Base-by-base conservation (phyloP, 2,888 invertebrate genomes). In the Parasteatoda lunata region DNA sequence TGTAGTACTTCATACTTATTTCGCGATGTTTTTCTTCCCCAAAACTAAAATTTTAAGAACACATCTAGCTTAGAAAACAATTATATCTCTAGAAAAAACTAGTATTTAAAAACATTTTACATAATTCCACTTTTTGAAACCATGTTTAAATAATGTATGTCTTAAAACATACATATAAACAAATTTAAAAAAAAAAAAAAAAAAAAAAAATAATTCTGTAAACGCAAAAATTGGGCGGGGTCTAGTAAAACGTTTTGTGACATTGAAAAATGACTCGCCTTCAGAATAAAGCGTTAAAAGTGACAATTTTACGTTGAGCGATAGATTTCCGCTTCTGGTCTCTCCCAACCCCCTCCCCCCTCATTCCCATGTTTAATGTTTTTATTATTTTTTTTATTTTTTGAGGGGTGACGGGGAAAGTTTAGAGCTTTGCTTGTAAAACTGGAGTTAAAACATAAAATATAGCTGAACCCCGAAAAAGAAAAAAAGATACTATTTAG, bases 231-330 rank as follows among this genome's bases (percentile, higher is more conserved):
- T 59, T n/a, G 69, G 84, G 75, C 68, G 84, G 59, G 30, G 78
- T 52, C 47, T 47, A 7, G 9, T 9, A 59, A 52, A 48, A 49
- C 59, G 15, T 4, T 51, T 30, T 48, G 4, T 84, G 84, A 84
- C 84, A 79, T 75, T 84, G 84, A 84, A 75, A 69, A 84, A 84
- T 84, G 84, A 68, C 47, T 77, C n/a, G 52, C 59, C 45, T 52
- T 78, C 45, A 30, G 72, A 73, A 30, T 45, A 68, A 54, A 69
- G 79, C 79, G 70, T 30, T 84, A 79, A 83, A 79, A 84, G 66
- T 78, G 84, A 84, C 84, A 84, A 79, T 84, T 84, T 84, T 71
- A 13, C 45, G 75, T 79, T 84, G 84, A 84, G 79, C 73, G 79
- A 84, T 84, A 84, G 79, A 70, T 84, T 84, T 84, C 84, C 84